Base-by-base conservation (phyloP, 2,113 vertebrate species). In the Apus apus region DNA sequence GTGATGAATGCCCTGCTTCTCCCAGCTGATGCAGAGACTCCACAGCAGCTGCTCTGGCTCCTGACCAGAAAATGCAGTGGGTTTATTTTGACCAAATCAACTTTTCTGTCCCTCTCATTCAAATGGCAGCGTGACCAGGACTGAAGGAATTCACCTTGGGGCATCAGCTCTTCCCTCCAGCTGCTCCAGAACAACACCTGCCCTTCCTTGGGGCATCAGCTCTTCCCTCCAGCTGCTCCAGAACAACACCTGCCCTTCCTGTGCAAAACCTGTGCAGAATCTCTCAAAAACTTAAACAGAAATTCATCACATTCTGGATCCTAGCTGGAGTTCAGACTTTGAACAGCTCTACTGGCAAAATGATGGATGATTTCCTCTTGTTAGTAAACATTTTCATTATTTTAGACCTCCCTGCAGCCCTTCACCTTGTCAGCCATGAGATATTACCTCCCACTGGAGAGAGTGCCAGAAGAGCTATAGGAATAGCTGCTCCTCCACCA, bases 301-400 rank as follows among this genome's bases (percentile, higher is more conserved):
- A 89, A 79, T 73, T 85, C 40, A 16, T 74, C 61, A 57, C 61
- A 45, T n/a, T 51, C 34, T 9, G 34, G 61, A n/a, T 62, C 85
- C 85, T 36, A 1, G 19, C 73, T 79, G 80, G 74, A 74, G 62
- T 85, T 79, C 40, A 73, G 54, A 29, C 67, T 29, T 29, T 21
- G 79, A 79, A 14, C 60, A 30, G 73, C 61, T 61, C 61, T 26
- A 15, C 40, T 61, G 85, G 85, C 60, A 51, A 38, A 38, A 51
- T 89, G 80, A 93, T 79, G 85, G 85, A 85, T 85, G 74, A 51
- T 85, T 68, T 89, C 80, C 40, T 84, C 85, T 93, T 88, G 79
- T 74, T 93, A 79, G 85, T 57, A 89, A 84, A 89, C 67, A 74
- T 74, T 89, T 74, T 68, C 74, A 79, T 79, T 89, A 93, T 62